Evolutionary conservation across 1,140 invertebrate species (phyloP).

Genomic region (Thaumetopoea pityocampa): DNA sequence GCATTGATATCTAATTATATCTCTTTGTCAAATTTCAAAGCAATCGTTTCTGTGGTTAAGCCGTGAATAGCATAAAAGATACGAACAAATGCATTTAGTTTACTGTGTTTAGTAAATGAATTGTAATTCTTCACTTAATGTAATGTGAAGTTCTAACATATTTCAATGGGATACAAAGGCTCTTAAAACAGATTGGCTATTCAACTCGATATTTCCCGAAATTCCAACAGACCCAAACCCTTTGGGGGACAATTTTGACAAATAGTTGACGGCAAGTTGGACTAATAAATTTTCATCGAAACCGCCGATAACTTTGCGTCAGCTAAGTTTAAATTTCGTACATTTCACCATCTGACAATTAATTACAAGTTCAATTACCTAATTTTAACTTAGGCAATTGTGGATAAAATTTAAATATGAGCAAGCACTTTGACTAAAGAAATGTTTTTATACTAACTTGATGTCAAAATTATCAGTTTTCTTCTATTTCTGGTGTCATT

Average conservation of each 20-base stretch:
- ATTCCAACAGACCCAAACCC: conserved; percentile 41
- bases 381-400: conserved; percentile 54
- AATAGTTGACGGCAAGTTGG: conserved; percentile 66
- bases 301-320: conserved; percentile 55
- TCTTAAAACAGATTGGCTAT: conserved; percentile 54
- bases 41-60: too few species aligned
- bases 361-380: conserved; percentile 70
- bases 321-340: conserved; percentile 50
- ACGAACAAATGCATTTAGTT: conserved; percentile 11
- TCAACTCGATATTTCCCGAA: conserved; percentile 59
- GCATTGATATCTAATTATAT: too few species aligned
- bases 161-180: conserved; percentile 36
- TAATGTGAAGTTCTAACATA: conserved; percentile 26
- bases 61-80: not conserved
- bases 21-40: too few species aligned
- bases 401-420: conserved; percentile 47
- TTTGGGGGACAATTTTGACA: conserved; percentile 66
- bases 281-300: conserved; percentile 73
- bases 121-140: conserved; percentile 17
- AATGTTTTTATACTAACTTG: too few species aligned
- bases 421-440: conserved; percentile 28
- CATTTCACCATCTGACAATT: conserved; percentile 56
- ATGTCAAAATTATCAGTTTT: too few species aligned
- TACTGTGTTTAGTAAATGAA: conserved; percentile 8
- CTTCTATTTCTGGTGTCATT: too few species aligned